phyloP scores from a whole-genome alignment of 2,888 invertebrate genomes.

The Nasonia oneida region DNA sequence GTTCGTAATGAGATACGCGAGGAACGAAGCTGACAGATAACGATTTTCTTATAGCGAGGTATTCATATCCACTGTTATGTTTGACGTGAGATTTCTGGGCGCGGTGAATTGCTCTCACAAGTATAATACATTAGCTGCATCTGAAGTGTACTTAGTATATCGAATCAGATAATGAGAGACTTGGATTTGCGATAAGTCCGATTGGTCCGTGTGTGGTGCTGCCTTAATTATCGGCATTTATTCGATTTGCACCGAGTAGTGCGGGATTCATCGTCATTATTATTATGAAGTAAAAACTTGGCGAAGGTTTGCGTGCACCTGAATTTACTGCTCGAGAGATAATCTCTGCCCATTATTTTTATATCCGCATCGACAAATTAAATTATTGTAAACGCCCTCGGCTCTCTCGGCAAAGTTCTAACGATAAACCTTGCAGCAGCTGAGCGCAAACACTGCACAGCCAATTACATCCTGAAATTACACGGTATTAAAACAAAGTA shows the following conservation, averaged over 20 bases:
- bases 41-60: background rate
- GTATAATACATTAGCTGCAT: background rate
- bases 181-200: background rate
- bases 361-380: background rate
- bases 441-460: background rate
- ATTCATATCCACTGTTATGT: background rate
- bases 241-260: background rate
- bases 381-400: background rate
- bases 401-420: background rate
- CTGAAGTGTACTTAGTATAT: background rate
- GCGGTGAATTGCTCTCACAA: background rate
- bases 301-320: background rate
- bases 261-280: background rate
- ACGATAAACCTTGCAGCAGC: background rate
- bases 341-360: too few species aligned
- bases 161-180: background rate
- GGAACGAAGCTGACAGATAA: constrained; percentile 6
- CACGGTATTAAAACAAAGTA: background rate
- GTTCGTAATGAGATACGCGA: background rate
- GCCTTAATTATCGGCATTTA: constrained; percentile 1
- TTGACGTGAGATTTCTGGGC: background rate
- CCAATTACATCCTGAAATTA: background rate
- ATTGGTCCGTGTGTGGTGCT: background rate
- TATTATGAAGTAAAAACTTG: background rate
- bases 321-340: background rate